These are phyloP conservation scores for Ctenicera cuprea DNA, from an alignment of 2,888 invertebrate species.

Conservation along the genomic window DNA sequence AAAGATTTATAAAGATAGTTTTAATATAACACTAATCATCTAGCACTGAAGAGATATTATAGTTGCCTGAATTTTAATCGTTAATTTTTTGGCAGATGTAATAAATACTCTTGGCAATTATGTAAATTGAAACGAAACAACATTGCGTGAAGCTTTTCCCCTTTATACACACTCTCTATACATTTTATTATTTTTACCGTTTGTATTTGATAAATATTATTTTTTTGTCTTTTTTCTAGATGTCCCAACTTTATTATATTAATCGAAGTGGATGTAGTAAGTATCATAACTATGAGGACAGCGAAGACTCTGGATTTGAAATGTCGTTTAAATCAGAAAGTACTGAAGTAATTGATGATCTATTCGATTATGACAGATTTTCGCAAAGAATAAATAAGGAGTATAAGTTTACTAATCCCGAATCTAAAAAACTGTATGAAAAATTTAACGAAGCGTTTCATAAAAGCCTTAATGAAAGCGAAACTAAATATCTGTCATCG, in stretches of 20 bases:
- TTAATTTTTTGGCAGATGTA: too few relatives aligned
- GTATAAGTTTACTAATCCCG: conserved; percentile 36
- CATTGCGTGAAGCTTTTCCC: too few relatives aligned
- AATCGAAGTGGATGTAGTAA: conserved; percentile 51
- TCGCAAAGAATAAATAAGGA: conserved; percentile 51
- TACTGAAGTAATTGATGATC: conserved; percentile 67
- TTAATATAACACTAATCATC: too few relatives aligned
- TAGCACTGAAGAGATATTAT: too few relatives aligned
- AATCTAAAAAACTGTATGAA: conserved; percentile 65
- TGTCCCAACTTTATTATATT: conserved; percentile 38
- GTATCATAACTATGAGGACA: conserved; percentile 73
- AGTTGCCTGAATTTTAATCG: too few relatives aligned
- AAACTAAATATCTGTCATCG: conserved; percentile 40
- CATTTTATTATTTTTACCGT: too few relatives aligned
- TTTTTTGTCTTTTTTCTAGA: conserved; percentile 36
- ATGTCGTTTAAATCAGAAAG: conserved; percentile 78
- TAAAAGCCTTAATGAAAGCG: conserved; percentile 62
- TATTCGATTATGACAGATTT: conserved; percentile 67
- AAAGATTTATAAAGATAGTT: too few relatives aligned
- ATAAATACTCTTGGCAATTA: too few relatives aligned
- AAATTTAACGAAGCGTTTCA: conserved; percentile 70
- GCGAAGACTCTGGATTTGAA: conserved; percentile 88
- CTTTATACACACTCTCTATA: too few relatives aligned
- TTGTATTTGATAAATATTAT: too few relatives aligned
- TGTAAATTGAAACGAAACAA: too few relatives aligned